A percentile compares a stretch with the other conserved stretches of the same genome.
Evolutionary conservation across 1,140 invertebrate genomes (phyloP).

Genomic region (Paralvinella palmiformis): DNA sequence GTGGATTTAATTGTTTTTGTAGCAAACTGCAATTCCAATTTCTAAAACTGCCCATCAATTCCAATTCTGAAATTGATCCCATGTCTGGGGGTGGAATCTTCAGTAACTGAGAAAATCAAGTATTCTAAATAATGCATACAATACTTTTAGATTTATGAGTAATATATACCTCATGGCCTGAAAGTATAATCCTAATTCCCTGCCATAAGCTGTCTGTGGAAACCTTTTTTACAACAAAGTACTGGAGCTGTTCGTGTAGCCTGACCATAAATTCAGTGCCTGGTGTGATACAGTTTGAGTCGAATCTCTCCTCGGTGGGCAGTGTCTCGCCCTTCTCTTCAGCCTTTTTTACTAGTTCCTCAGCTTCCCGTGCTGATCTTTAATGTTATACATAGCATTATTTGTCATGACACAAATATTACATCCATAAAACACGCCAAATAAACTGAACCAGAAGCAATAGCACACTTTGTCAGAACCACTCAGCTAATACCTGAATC

Average conservation of each 20-base stretch:
- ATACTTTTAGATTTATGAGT: no score
- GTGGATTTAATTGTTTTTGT: no score
- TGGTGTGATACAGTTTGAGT: slow-evolving; percentile 99
- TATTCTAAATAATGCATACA: no score
- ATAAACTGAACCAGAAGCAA: neutral
- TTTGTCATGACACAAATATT: neutral
- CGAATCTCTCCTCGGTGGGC: slow-evolving; percentile 83
- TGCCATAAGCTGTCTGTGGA: slow-evolving; percentile 95
- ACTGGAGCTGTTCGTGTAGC: slow-evolving; percentile 87
- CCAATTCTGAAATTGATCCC: no score
- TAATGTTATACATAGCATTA: slow-evolving; percentile 54
- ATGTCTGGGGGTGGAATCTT: no score
- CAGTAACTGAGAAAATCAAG: no score
- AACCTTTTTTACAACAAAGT: slow-evolving; percentile 89
- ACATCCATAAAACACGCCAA: neutral
- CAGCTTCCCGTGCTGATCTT: slow-evolving; percentile 81
- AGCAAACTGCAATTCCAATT: no score
- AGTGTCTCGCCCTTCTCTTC: slow-evolving; percentile 63
- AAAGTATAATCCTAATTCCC: slow-evolving; percentile 81
- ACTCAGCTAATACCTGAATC: slow-evolving; percentile 90
- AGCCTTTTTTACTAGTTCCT: slow-evolving; percentile 70
- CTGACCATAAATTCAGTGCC: slow-evolving; percentile 92
- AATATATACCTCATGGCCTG: slow-evolving; percentile 54
- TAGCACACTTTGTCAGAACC: neutral
- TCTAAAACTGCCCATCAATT: no score